phyloP scores from a whole-genome alignment of 2,113 vertebrate genomes.

The Martes martes region DNA sequence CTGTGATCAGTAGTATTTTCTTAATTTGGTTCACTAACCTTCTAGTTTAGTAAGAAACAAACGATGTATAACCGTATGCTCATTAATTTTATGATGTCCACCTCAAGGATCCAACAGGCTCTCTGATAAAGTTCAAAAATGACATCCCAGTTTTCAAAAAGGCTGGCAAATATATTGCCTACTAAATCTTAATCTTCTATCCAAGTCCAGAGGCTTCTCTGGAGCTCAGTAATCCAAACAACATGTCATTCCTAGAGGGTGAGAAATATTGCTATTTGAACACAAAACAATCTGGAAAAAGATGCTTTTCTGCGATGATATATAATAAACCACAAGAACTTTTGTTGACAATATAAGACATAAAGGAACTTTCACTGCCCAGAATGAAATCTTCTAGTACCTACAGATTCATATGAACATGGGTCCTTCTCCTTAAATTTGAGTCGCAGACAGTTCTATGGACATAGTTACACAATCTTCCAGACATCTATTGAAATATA shows the following conservation, averaged over 20 bases:
- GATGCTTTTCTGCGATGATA: constrained; percentile 31
- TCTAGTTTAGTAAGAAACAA: background rate
- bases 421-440: background rate
- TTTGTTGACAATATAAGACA: constrained; percentile 45
- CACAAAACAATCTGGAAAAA: constrained; percentile 45
- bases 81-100: constrained; percentile 41
- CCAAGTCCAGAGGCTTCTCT: constrained; percentile 40
- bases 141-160: constrained; percentile 54
- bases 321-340: constrained; percentile 56
- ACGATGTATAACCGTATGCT: background rate
- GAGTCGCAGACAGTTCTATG: background rate
- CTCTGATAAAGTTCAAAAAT: constrained; percentile 54
- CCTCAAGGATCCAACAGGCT: constrained; percentile 23
- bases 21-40: background rate
- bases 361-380: constrained; percentile 60
- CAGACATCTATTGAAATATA: constrained; percentile 6
- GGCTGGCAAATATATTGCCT: constrained; percentile 53
- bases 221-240: constrained; percentile 65
- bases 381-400: constrained; percentile 32
- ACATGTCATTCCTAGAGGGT: constrained; percentile 63
- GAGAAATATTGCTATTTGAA: constrained; percentile 65
- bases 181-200: constrained; percentile 54
- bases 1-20: background rate
- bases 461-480: background rate
- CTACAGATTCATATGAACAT: background rate